Base-by-base conservation (phyloP, 2,113 vertebrate genomes). In the Zosterops borbonicus region DNA sequence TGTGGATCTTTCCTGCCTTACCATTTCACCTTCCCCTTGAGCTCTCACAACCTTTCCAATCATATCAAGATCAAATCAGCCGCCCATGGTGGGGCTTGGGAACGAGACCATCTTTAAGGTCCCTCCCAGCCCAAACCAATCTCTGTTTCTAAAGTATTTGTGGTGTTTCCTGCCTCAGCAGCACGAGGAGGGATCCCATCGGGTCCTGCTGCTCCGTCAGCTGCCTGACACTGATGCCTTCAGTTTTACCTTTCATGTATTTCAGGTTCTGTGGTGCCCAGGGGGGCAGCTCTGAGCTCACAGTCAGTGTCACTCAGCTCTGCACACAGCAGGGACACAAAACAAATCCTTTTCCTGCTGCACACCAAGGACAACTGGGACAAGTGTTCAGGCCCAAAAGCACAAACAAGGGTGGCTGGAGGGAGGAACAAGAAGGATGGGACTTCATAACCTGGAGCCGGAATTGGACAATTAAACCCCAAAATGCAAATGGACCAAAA, bases 171-270 rank as follows among this genome's bases (percentile, higher is more conserved):
- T 56, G 67, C 17, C 62, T 71, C 89, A 25, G 65, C 35, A 76
- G 5, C 20, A 15, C 21, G 1, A 75, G 79, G 52, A 90, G n/a
- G 49, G 58, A 65, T 19, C 67, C 70, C 63, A 1, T 1, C 23
- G 13, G 22, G 12, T 79, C 58, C 80, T 64, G 74, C 58, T 58
- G 53, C 62, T 6, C 58, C 31, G 1, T 20, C 65, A 11, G 77
- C 62, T 80, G 47, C 58, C 73, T 5, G 22, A 18, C 58, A 50
- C 35, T 28, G 59, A 39, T 19, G 25, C 35, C 25, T 62, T 19
- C 1, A 39, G 59, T 62, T 25, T 35, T 3, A 35, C 0, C 11
- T 60, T 12, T 2, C 1, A 5, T 60, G 24, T 27, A 1, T 60
- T 37, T 5, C 58, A 27, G 23, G 24, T 10, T 60, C 35, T 60